phyloP scores from a whole-genome alignment of 2,888 invertebrate species.

The Salpingus planirostris region DNA sequence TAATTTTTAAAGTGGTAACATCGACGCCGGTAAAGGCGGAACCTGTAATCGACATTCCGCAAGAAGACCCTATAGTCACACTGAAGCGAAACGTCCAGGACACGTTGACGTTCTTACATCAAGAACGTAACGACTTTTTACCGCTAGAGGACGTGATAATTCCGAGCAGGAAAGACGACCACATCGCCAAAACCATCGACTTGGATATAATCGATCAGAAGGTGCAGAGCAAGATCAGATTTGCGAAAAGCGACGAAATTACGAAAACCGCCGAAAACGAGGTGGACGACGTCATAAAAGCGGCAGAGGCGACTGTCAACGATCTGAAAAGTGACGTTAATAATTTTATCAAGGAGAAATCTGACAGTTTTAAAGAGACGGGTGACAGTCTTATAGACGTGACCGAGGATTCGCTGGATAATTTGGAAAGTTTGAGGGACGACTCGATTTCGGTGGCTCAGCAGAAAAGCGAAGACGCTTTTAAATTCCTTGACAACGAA shows the following conservation, averaged over 20 bases:
- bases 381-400: constrained; percentile 34
- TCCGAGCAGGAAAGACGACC: constrained; percentile 38
- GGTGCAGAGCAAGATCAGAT: constrained; percentile 21
- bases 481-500: constrained; percentile 39
- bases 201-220: constrained; percentile 29
- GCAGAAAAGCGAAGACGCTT: constrained; percentile 38
- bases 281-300: constrained; percentile 31
- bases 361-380: constrained; percentile 31
- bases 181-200: constrained; percentile 34
- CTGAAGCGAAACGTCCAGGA: constrained; percentile 37
- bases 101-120: constrained; percentile 39
- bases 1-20: constrained; percentile 24
- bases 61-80: constrained; percentile 28
- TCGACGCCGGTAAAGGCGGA: constrained; percentile 24
- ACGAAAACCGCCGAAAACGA: constrained; percentile 25
- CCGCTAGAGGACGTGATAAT: constrained; percentile 39
- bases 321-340: constrained; percentile 29
- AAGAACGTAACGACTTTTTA: constrained; percentile 40
- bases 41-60: constrained; percentile 4
- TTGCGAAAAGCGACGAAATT: constrained; percentile 14
- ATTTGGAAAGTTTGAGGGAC: constrained; percentile 34
- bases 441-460: constrained; percentile 32
- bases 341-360: constrained; percentile 19
- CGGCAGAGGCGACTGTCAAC: constrained; percentile 36
- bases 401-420: constrained; percentile 39